Conservation (phyloP, 1,140 invertebrate species). For the Lucilia cuprina region DNA sequence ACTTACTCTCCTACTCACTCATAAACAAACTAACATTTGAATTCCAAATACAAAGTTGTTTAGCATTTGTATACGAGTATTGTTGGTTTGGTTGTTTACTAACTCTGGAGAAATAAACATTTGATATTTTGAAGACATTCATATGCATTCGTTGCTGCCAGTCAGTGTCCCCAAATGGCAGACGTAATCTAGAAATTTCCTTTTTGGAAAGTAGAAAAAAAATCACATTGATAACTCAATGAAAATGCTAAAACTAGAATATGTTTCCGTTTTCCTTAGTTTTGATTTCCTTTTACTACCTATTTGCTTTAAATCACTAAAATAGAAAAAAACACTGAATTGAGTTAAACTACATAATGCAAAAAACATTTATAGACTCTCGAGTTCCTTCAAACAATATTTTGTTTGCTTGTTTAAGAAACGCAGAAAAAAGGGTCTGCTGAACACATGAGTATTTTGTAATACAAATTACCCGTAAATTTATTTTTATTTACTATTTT, state of each 20-base stretch:
- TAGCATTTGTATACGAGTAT: not conserved
- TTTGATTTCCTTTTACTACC: not conserved
- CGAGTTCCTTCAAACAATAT: too few relatives aligned
- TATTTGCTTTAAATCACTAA: too few relatives aligned
- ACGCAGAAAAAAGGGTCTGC: not conserved
- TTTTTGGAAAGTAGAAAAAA: not conserved
- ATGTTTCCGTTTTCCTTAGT: not conserved
- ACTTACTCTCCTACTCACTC: not conserved
- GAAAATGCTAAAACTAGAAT: conserved; percentile 3
- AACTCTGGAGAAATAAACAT: not conserved
- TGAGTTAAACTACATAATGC: too few relatives aligned
- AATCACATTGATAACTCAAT: not conserved
- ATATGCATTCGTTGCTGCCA: not conserved
- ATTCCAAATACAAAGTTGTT: not conserved
- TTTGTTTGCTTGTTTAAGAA: not conserved
- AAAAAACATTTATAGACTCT: too few relatives aligned
- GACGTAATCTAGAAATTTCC: conserved; percentile 2
- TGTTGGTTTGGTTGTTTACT: not conserved
- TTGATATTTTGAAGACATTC: not conserved
- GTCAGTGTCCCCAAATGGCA: conserved; percentile 1
- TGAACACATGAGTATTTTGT: not conserved
- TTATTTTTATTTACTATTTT: not conserved
- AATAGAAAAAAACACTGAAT: too few relatives aligned
- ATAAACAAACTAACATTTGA: too few relatives aligned
- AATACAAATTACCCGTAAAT: not conserved